Percentiles rank a stretch among this genome's conserved stretches.
These are phyloP conservation scores for Osmerus eperlanus DNA, from an alignment of 2,113 vertebrate genomes.

Conservation along the genomic window DNA sequence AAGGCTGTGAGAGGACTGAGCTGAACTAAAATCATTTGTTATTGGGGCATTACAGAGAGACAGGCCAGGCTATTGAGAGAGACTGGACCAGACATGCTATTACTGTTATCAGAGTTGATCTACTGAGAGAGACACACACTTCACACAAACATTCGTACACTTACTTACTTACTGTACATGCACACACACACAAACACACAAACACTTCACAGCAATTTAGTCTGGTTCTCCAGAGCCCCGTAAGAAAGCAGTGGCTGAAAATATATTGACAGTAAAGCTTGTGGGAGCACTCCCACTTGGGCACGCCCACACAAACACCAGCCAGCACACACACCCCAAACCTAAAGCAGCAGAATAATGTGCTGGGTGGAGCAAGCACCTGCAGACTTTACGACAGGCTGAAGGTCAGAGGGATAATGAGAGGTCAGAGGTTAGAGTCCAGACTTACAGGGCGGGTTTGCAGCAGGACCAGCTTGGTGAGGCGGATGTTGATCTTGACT, in stretches of 20 bases:
- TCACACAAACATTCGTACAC: background rate
- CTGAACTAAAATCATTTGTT: background rate
- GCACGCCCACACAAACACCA: background rate
- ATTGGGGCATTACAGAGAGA: slow-evolving; percentile 8
- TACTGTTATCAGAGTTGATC: slow-evolving; percentile 6
- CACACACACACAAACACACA: background rate
- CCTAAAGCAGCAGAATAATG: background rate
- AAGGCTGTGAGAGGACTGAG: background rate
- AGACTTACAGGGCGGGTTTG: slow-evolving; percentile 87
- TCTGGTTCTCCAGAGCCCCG: slow-evolving; percentile 15
- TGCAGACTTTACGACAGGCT: slow-evolving; percentile 7
- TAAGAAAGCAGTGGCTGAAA: background rate
- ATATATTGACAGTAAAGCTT: slow-evolving; percentile 2
- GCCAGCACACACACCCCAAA: background rate
- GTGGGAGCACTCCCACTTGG: background rate
- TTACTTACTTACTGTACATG: background rate
- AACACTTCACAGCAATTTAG: slow-evolving; percentile 22
- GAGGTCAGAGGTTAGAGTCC: slow-evolving; percentile 15
- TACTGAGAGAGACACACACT: background rate
- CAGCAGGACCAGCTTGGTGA: slow-evolving; percentile 91
- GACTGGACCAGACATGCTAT: slow-evolving; percentile 8
- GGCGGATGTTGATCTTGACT: slow-evolving; percentile 84
- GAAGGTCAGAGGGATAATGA: background rate
- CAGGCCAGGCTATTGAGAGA: slow-evolving; percentile 10
- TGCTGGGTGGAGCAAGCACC: slow-evolving; percentile 4